Percentiles rank a stretch among this genome's conserved stretches.
These are phyloP conservation scores for Camptogramma bilineatum DNA, from an alignment of 2,888 invertebrate genomes.

Conservation along the genomic window DNA sequence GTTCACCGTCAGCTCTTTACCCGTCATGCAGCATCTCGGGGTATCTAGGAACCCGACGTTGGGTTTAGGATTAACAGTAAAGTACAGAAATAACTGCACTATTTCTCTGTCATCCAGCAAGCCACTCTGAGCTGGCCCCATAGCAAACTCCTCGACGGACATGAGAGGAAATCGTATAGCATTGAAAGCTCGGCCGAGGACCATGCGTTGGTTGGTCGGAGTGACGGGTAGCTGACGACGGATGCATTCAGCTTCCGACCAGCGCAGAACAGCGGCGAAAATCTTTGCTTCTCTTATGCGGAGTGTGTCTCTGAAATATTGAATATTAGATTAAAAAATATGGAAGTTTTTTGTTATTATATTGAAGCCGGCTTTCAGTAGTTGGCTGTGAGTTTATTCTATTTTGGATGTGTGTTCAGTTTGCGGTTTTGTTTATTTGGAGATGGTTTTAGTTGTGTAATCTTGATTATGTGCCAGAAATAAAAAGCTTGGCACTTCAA, in stretches of 20 bases:
- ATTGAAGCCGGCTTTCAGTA: background rate
- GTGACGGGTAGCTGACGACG: constrained; percentile 87
- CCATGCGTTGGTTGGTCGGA: constrained; percentile 88
- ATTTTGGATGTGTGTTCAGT: background rate
- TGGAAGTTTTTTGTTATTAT: background rate
- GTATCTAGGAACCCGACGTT: constrained; percentile 89
- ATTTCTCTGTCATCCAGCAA: constrained; percentile 91
- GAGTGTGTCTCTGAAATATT: constrained; percentile 88
- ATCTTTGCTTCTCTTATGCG: constrained; percentile 92
- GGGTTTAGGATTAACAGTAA: constrained; percentile 91
- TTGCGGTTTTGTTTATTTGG: constrained; percentile 12
- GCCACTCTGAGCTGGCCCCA: constrained; percentile 90
- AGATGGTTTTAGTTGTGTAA: constrained; percentile 25
- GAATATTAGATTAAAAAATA: background rate
- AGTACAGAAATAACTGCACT: constrained; percentile 89
- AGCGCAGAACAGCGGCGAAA: constrained; percentile 90
- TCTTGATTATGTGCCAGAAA: constrained; percentile 30
- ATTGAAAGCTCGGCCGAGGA: constrained; percentile 89
- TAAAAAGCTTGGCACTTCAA: constrained; percentile 27
- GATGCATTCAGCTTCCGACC: constrained; percentile 91
- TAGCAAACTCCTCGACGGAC: constrained; percentile 94
- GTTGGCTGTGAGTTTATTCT: constrained; percentile 6
- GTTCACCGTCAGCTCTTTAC: constrained; percentile 90
- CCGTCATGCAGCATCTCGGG: constrained; percentile 91
- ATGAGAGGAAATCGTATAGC: constrained; percentile 93